phyloP scores from a whole-genome alignment of 1,140 invertebrate species.

The Drosophila erecta region DNA sequence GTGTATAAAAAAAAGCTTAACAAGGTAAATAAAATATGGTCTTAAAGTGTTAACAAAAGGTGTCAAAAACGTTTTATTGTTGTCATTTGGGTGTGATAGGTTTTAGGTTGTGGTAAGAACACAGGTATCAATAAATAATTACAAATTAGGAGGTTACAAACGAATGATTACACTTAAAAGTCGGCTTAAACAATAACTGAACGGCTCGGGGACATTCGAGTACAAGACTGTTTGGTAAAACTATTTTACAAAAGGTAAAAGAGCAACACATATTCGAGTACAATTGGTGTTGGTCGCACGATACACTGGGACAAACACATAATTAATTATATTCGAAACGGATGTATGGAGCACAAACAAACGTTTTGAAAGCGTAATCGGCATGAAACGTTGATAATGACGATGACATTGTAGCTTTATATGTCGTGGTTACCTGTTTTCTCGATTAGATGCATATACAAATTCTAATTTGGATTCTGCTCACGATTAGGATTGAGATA shows the following conservation, averaged over 20 bases:
- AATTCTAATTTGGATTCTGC: conserved; percentile 41
- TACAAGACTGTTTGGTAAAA: conserved; percentile 39
- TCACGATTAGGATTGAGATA: conserved; percentile 43
- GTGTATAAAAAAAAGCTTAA: not conserved
- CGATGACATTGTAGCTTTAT: conserved; percentile 13
- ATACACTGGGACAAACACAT: conserved; percentile 47
- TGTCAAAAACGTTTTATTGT: conserved; percentile 65
- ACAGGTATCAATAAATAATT: conserved; percentile 61
- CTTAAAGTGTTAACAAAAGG: conserved; percentile 58
- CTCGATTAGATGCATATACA: conserved; percentile 23
- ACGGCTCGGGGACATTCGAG: conserved; percentile 9
- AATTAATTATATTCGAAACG: conserved; percentile 39
- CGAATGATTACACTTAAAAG: conserved; percentile 30
- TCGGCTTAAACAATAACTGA: conserved; percentile 49
- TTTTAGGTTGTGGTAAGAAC: conserved; percentile 45
- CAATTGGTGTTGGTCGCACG: conserved; percentile 27
- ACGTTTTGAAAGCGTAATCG: conserved; percentile 53
- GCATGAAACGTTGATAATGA: conserved; percentile 29
- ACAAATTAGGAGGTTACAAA: conserved; percentile 47
- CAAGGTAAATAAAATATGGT: conserved; percentile 17
- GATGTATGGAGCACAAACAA: conserved; percentile 9
- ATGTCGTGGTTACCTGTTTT: conserved; percentile 17
- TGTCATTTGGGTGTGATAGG: conserved; percentile 66
- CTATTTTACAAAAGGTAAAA: conserved; percentile 67
- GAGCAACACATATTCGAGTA: conserved; percentile 56